Conservation (phyloP, 2,888 invertebrate genomes). For the Oxytorus armatus region DNA sequence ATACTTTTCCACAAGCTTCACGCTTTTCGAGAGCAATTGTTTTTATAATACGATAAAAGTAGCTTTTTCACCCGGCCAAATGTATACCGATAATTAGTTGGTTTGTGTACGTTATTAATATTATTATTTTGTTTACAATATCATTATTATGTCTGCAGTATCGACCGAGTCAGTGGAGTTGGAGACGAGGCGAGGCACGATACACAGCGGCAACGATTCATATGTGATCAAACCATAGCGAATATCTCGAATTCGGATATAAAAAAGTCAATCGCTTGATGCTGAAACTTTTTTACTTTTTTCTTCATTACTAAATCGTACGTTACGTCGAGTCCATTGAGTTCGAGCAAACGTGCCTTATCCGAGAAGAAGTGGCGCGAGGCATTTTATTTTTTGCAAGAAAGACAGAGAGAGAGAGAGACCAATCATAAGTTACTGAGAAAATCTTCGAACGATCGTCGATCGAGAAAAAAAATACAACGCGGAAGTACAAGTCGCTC, state of each 20-base stretch:
- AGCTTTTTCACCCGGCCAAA: not conserved
- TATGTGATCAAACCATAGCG: slow-evolving; percentile 87
- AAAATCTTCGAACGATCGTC: too few relatives aligned
- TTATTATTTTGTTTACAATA: not conserved
- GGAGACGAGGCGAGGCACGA: slow-evolving; percentile 95
- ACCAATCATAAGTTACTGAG: too few relatives aligned
- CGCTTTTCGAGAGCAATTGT: too few relatives aligned
- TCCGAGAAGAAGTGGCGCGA: slow-evolving; percentile 33
- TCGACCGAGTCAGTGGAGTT: slow-evolving; percentile 97
- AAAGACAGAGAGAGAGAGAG: not conserved
- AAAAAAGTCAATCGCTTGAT: slow-evolving; percentile 49
- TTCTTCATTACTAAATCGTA: slow-evolving; percentile 19
- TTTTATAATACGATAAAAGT: too few relatives aligned
- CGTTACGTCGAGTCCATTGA: slow-evolving; percentile 33
- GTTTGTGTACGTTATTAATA: not conserved
- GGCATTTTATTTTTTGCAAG: slow-evolving; percentile 32
- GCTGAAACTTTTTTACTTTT: slow-evolving; percentile 51
- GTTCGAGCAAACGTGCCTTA: slow-evolving; percentile 46
- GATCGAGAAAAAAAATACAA: slow-evolving; percentile 19
- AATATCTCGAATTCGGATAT: slow-evolving; percentile 53
- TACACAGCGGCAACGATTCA: slow-evolving; percentile 98
- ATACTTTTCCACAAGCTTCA: too few relatives aligned
- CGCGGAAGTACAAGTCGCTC: not conserved
- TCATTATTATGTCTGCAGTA: slow-evolving; percentile 88
- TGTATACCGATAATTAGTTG: not conserved